phyloP scores from a whole-genome alignment of 2,113 vertebrate species.

The Pygathrix nemaeus region DNA sequence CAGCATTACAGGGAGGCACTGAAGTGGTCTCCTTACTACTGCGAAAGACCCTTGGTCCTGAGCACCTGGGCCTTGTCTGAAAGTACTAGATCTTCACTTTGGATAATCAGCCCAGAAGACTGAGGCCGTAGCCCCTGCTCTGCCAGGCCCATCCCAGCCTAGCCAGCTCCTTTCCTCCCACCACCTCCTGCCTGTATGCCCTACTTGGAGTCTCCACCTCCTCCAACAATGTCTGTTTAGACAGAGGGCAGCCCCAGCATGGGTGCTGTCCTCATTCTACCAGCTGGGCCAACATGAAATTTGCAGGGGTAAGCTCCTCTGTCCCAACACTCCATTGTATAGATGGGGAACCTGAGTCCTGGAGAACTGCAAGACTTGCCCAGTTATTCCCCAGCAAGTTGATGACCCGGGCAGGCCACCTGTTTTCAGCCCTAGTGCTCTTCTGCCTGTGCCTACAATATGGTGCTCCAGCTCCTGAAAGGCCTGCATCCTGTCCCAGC shows the following conservation, averaged over 20 bases:
- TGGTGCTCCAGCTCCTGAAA: not conserved
- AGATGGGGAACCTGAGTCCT: not conserved
- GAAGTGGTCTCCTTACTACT: not conserved
- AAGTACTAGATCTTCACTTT: not conserved
- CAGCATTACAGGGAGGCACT: not conserved
- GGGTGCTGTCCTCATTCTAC: not conserved
- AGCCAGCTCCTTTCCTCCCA: not conserved
- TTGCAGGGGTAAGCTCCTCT: not conserved
- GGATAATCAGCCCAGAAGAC: not conserved
- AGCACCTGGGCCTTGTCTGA: not conserved
- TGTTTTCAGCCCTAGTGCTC: not conserved
- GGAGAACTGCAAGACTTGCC: not conserved
- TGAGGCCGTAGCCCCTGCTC: not conserved
- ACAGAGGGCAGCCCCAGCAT: fast-evolving
- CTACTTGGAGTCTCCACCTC: not conserved
- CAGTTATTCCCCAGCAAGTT: not conserved
- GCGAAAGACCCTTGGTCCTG: fast-evolving
- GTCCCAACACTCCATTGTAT: not conserved
- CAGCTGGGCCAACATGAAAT: not conserved
- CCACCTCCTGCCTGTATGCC: not conserved
- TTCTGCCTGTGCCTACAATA: not conserved
- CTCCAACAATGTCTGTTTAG: not conserved
- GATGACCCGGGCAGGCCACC: not conserved
- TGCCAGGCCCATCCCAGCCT: not conserved
- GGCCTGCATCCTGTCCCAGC: not conserved